Base-by-base conservation (phyloP, 2,888 invertebrate genomes). In the Cheilosia pagana region DNA sequence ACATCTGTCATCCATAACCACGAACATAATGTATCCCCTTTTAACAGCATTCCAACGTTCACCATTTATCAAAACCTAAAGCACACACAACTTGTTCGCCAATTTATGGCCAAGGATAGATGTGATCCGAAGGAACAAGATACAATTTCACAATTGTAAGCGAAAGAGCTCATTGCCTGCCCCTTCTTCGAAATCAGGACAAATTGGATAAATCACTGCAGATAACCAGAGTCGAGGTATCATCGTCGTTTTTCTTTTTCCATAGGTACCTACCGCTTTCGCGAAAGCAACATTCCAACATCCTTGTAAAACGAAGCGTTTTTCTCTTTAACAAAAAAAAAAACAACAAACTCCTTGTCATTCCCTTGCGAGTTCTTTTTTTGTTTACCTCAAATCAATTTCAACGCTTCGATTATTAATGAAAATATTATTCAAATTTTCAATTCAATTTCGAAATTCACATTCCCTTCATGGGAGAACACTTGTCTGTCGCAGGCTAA, bases 361-460 rank as follows among this genome's bases (percentile, higher is more conserved):
- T 60, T 75, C 71, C 41, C 55, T 14, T 59, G 41, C 31, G 63
- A 81, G 70, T 21, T 81, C 60, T 8, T 28, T 28, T 81, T 81
- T 81, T 86, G 86, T 86, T 81, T 81, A 86, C 86, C 76, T 81
- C 81, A 86, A 86, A 86, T 86, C 86, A 86, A 86, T 86, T 86
- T 72, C 81, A 86, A 39, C 72, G 77, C 71, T 86, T 81, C 72
- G 86, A 86, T 86, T 86, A 86, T 86, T 86, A 81, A 86, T 86
- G 68, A 77, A 71, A 81, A 81, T 81, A 81, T 86, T 86, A 86
- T 86, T 86, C 86, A 86, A 86, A 86, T 86, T 86, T 81, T 68
- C 59, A 86, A 81, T 81, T 81, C 71, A 81, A 81, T 86, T 86
- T 81, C 53, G 55, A 76, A 85, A 81, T 75, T 71, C 81, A 67